Evolutionary conservation across 2,888 invertebrate species (phyloP).

Genomic region (Drosophila niveifrons): DNA sequence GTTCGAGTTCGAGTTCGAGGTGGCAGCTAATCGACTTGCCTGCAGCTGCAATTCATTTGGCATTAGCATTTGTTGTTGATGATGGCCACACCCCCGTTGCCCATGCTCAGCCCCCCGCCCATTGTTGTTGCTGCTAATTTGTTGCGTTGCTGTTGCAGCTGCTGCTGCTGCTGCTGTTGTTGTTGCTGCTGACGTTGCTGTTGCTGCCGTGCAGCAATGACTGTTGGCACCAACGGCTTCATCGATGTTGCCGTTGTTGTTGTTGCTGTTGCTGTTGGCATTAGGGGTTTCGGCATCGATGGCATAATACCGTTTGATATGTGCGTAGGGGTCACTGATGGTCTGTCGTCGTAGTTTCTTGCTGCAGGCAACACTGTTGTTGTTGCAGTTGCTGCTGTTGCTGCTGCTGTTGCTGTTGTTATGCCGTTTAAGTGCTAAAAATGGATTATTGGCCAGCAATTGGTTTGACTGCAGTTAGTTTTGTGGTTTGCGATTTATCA

Average conservation of each 20-base stretch:
- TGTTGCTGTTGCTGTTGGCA: conserved; percentile 68
- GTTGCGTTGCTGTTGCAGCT: conserved; percentile 59
- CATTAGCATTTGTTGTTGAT: conserved; percentile 74
- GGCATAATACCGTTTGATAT: conserved; percentile 77
- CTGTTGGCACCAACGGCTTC: conserved; percentile 63
- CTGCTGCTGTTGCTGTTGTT: conserved; percentile 62
- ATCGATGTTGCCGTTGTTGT: conserved; percentile 43
- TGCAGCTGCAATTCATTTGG: conserved; percentile 68
- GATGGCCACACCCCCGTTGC: conserved; percentile 46
- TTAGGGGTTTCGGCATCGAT: conserved; percentile 55
- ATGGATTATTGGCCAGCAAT: conserved; percentile 83
- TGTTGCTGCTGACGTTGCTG: conserved; percentile 18
- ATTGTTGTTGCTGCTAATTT: conserved; percentile 63
- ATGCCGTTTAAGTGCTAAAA: conserved; percentile 83
- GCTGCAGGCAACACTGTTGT: conserved; percentile 50
- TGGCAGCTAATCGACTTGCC: conserved; percentile 58
- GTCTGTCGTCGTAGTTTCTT: conserved; percentile 83
- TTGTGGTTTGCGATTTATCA: conserved; percentile 38
- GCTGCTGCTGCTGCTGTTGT: conserved; percentile 31
- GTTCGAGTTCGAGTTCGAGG: neutral
- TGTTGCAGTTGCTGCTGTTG: conserved; percentile 54
- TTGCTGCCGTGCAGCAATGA: conserved; percentile 66
- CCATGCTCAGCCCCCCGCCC: conserved; percentile 35
- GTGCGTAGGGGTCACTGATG: conserved; percentile 83
- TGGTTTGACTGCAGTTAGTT: conserved; percentile 77